phyloP scores from a whole-genome alignment of 2,888 invertebrate species.

The Clistopyga incitator region DNA sequence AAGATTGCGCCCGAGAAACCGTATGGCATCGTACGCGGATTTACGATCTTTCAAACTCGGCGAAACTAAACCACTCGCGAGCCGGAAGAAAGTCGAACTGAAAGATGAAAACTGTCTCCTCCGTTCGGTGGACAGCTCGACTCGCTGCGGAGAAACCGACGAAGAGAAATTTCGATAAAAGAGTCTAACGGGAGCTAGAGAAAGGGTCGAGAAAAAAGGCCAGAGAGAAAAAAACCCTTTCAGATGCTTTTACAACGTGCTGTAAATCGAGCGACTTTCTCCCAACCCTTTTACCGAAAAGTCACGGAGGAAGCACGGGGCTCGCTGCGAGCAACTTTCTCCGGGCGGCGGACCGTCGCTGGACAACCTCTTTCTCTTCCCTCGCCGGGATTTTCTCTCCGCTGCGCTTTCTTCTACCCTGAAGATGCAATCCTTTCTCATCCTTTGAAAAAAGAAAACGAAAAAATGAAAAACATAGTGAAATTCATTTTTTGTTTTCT shows the following conservation, averaged over 20 bases:
- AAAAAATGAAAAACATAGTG: constrained; percentile 22
- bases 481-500: constrained; percentile 50
- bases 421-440: constrained; percentile 25
- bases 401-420: constrained; percentile 29
- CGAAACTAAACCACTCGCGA: constrained; percentile 44
- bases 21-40: constrained; percentile 14
- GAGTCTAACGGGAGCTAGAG: constrained; percentile 33
- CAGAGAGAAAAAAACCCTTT: constrained; percentile 73
- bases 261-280: constrained; percentile 82
- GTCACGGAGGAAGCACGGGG: constrained; percentile 68
- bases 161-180: constrained; percentile 60
- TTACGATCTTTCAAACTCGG: constrained; percentile 40
- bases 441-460: not conserved
- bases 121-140: not conserved
- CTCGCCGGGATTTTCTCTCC: constrained; percentile 12
- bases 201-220: constrained; percentile 34
- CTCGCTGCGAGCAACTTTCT: constrained; percentile 70
- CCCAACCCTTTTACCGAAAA: constrained; percentile 80
- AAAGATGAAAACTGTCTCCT: constrained; percentile 31
- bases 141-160: constrained; percentile 5
- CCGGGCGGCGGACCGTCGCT: constrained; percentile 55
- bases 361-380: constrained; percentile 46
- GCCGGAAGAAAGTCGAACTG: constrained; percentile 24
- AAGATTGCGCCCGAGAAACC: not conserved
- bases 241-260: constrained; percentile 79